Evolutionary conservation across 2,888 invertebrate genomes (phyloP), one percentile per base, ranked within the genome.

Genomic region (Tetranychus truncatus): DNA sequence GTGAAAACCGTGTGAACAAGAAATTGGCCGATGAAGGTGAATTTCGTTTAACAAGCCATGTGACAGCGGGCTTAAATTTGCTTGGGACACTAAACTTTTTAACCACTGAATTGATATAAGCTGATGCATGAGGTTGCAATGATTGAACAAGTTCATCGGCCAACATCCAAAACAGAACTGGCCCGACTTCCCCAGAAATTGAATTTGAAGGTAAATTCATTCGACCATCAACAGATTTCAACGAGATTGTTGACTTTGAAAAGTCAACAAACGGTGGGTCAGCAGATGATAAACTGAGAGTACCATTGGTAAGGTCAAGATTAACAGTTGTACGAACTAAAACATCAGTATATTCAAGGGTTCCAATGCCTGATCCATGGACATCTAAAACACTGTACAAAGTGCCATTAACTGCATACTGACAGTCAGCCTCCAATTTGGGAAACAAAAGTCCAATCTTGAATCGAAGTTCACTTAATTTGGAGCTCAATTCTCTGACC

Each of bases 201-300:
- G 73, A 65, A 66, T 66, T 73, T 21, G 34, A 55, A 44, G 45
- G 45, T 45, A 46, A 72, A 45, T n/a, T 72, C 11, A 20, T 66
- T n/a, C 45, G 20, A 7, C 77, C 76, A 11, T 77, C 78, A 45
- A 73, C 75, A 46, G 76, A 76, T 6, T 69, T 69, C 71, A 79
- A 77, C 45, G 75, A 77, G 24, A 79, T 77, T 65, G 77, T 77
- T 6, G 79, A 78, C 4, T 77, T 75, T 6, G 76, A 74, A 66
- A 79, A 79, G 66, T 79, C 79, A 15, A 79, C 79, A 44, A 78
- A 78, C 11, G 79, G 79, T 72, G 79, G 79, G 73, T 79, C 79
- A 66, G 79, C 78, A 11, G 77, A 76, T 0, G 76, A 74, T 6
- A 79, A 76, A 44, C 77, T 76, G 15, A 79, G 75, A 9, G 77